Evolutionary conservation across 2,888 invertebrate species (phyloP).

Genomic region (Bruchidius siliquastri): DNA sequence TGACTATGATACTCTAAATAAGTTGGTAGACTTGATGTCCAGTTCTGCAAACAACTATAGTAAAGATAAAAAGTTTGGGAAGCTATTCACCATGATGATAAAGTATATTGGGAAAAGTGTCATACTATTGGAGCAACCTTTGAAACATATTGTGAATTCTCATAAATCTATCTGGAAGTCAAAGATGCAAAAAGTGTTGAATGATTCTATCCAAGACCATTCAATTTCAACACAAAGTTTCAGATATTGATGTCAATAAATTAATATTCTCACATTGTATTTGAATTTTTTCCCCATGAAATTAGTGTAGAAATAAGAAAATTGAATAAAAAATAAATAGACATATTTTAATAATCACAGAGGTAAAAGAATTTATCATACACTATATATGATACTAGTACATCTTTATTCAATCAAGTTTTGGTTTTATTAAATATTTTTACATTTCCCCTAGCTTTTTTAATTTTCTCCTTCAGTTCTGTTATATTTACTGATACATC

Average conservation of each 20-base stretch:
- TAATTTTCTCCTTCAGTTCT: slow-evolving; percentile 71
- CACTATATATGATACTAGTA: too few species aligned
- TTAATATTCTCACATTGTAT: too few species aligned
- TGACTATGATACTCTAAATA: not conserved
- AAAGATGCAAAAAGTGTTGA: not conserved
- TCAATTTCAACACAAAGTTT: not conserved
- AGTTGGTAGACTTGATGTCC: not conserved
- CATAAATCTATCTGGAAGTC: not conserved
- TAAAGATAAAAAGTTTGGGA: not conserved
- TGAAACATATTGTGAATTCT: not conserved
- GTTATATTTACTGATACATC: slow-evolving; percentile 59
- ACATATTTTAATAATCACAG: too few species aligned
- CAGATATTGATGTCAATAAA: not conserved
- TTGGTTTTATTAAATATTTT: slow-evolving; percentile 37
- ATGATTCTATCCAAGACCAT: not conserved
- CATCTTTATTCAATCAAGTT: not conserved
- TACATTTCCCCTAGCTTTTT: slow-evolving; percentile 56
- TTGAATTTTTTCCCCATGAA: too few species aligned
- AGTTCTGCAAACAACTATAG: not conserved
- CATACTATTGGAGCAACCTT: not conserved
- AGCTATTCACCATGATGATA: not conserved
- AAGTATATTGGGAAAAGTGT: not conserved
- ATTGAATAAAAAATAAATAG: not conserved
- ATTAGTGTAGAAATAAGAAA: not conserved
- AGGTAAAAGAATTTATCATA: too few species aligned